Percentiles rank a stretch among this genome's conserved stretches.
Conservation (phyloP, 2,888 invertebrate species). For the Drosophila pegasa region DNA sequence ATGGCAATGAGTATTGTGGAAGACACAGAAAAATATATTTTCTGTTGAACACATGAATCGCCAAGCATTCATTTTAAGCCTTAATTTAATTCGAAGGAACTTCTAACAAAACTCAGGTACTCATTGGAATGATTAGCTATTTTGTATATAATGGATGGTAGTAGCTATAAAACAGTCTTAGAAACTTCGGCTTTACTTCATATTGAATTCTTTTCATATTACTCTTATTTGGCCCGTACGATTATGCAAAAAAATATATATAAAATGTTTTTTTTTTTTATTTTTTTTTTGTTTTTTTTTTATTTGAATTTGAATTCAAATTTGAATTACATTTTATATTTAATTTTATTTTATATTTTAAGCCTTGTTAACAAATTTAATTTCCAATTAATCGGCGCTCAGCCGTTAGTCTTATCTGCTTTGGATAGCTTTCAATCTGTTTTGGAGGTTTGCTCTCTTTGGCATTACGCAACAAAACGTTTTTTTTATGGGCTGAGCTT, state of each 20-base stretch:
- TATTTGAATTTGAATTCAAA: background rate
- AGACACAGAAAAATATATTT: too few species aligned
- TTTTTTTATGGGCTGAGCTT: constrained; percentile 24
- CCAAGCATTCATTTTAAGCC: too few species aligned
- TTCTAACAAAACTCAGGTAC: background rate
- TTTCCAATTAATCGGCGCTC: background rate
- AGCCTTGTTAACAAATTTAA: background rate
- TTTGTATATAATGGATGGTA: background rate
- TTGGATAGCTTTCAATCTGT: background rate
- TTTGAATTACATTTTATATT: background rate
- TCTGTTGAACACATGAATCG: too few species aligned
- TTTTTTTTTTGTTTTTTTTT: too few species aligned
- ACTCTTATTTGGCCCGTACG: too few species aligned
- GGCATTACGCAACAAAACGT: constrained; percentile 24
- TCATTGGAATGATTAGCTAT: background rate
- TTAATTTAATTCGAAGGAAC: too few species aligned
- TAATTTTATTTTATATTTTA: background rate
- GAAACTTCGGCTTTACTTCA: too few species aligned
- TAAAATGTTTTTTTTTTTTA: too few species aligned
- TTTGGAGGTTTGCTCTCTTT: constrained; percentile 5
- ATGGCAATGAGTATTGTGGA: too few species aligned
- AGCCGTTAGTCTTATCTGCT: background rate
- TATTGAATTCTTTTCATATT: background rate
- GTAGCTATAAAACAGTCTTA: background rate
- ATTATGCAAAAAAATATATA: too few species aligned